Base-by-base conservation (phyloP, 2,888 invertebrate species). In the Erebia ligea region DNA sequence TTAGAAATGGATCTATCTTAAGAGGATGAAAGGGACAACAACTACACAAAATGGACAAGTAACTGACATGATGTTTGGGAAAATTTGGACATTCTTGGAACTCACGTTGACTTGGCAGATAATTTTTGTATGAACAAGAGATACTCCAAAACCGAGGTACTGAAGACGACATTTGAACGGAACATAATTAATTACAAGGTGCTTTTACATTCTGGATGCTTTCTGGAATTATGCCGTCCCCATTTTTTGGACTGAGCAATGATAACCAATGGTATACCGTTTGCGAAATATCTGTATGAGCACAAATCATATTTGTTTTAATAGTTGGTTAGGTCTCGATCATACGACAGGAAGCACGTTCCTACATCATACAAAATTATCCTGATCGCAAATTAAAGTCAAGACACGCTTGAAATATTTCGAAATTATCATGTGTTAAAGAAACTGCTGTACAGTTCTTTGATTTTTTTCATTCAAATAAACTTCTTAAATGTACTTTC, bases 211-310 rank as follows among this genome's bases (percentile, higher is more conserved):
- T n/a, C n/a, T n/a, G n/a, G n/a, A n/a, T 57, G 10, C 2, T 11
- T 11, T n/a, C 10, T 40, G 59, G 10, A 34, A 34, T 58, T 11
- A 5, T n/a, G n/a, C 3, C 9, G n/a, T 11, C 13, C 8, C n/a
- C 19, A 59, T 25, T 13, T 67, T 15, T 34, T 13, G 17, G 76
- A 78, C 80, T 84, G 83, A 87, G 84, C 88, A 87, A 86, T 90
- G 86, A 82, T 82, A 81, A 82, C 84, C 82, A 78, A 78, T 80
- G 74, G 79, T 83, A 82, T 81, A 82, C 86, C 84, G 83, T 82
- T 78, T 86, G 83, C 85, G 86, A 88, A 89, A 87, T 76, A 73
- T 75, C 81, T 86, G 87, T 85, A 82, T 79, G 77, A 80, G 83
- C 82, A 79, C 77, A 75, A 52, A 10, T 72, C 70, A 74, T 74